Evolutionary conservation across 2,888 invertebrate species (phyloP), one percentile per base, ranked within the genome.

Genomic region (Geotrupes spiniger): DNA sequence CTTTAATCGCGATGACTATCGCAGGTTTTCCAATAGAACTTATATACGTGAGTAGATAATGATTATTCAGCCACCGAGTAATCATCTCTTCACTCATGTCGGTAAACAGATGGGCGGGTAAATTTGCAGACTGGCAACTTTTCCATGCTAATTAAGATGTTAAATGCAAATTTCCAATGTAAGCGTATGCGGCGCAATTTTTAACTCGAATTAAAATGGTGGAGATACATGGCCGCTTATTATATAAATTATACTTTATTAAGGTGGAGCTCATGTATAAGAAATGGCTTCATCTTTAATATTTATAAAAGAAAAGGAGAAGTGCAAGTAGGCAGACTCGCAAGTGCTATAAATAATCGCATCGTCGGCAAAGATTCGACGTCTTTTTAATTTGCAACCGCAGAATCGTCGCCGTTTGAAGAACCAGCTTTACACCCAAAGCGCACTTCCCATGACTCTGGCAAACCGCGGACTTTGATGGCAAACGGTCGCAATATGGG

Each of bases 81-180:
- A 39, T 38, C 43, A 43, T 43, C 38, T 36, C 36, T 27, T 41
- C 27, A 12, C 28, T 31, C 10, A 9, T 39, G 27, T 45, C 28
- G 38, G 37, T 14, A 66, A 68, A 64, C 63, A 66, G 60, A 64
- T 68, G 67, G 69, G 69, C 68, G 68, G 62, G 57, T 53, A 62
- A 59, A 56, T 59, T 62, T 60, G 59, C 59, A 58, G 58, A 58
- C 58, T 27, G 53, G 54, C 57, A 60, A 60, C 57, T 56, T 55
- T 59, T 36, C 61, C 60, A 62, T 63, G 58, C 59, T 70, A 71
- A 71, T 71, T 70, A 71, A 70, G 68, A 69, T 63, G 64, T 64
- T 65, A 63, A 66, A 68, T 67, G 66, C 61, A 67, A 67, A 68
- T 68, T 56, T 54, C 50, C 52, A 53, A 44, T 48, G 48, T 42